Evolutionary conservation across 2,797 vertebrate species (phyloP).

Genomic region (Gymnoscopelus microlampas): DNA sequence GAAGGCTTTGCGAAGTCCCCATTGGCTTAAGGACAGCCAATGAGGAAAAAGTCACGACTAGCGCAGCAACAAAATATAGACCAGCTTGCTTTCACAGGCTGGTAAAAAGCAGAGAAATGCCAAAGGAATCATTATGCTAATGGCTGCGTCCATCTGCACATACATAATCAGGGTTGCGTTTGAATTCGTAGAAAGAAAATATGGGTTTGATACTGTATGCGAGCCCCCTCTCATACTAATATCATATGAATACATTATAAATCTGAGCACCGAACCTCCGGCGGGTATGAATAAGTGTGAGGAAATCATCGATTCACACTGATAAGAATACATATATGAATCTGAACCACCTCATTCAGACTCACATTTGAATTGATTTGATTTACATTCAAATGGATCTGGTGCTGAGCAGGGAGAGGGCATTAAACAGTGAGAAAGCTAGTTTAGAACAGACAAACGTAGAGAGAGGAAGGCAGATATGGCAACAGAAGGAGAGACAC

Average conservation of each 20-base stretch:
- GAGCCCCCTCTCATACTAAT: slow-evolving; percentile 16
- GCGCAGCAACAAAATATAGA: too few relatives aligned
- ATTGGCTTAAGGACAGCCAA: too few relatives aligned
- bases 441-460: background rate
- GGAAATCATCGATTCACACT: slow-evolving; percentile 5
- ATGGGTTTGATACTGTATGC: background rate
- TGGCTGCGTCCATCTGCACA: slow-evolving; percentile 39
- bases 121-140: slow-evolving; percentile 51
- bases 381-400: too few relatives aligned
- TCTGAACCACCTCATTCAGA: slow-evolving; percentile 15
- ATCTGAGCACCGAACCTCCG: slow-evolving; percentile 19
- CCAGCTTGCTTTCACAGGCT: too few relatives aligned
- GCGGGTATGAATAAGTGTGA: slow-evolving; percentile 24
- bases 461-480: background rate
- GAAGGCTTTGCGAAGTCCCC: too few relatives aligned
- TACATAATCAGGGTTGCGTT: slow-evolving; percentile 36
- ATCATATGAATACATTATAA: slow-evolving; percentile 30
- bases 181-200: slow-evolving; percentile 31
- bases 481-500: background rate
- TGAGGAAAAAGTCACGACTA: too few relatives aligned
- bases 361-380: slow-evolving; percentile 5
- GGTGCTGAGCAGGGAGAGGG: too few relatives aligned
- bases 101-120: slow-evolving; percentile 19
- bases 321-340: slow-evolving; percentile 16
- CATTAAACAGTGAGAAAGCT: too few relatives aligned